phyloP scores from a whole-genome alignment of 2,888 invertebrate species.

The Ceramica pisi region DNA sequence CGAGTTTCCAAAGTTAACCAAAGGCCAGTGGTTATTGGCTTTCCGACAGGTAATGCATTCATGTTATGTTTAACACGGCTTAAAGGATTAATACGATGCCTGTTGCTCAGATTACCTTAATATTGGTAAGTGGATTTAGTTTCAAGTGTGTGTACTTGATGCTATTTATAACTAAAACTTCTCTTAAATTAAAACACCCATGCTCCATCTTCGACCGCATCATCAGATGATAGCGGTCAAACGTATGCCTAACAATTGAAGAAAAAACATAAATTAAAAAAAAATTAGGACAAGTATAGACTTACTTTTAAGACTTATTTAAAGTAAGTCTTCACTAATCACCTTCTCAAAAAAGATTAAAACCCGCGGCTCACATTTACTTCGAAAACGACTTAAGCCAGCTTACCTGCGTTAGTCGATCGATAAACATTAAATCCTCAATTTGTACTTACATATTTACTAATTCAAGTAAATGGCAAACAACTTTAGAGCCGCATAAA shows the following conservation, averaged over 20 bases:
- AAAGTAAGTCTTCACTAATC: constrained; percentile 27
- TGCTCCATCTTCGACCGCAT: no score
- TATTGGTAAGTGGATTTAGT: constrained; percentile 1
- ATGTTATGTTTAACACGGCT: constrained; percentile 22
- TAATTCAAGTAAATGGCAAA: constrained; percentile 79
- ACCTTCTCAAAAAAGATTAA: constrained; percentile 30
- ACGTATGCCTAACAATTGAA: no score
- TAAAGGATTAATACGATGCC: constrained; percentile 20
- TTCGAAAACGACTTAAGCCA: constrained; percentile 37
- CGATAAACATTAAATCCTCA: constrained; percentile 54
- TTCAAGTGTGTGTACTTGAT: not conserved
- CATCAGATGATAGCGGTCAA: no score
- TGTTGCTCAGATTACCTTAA: constrained; percentile 11
- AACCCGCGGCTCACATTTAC: constrained; percentile 22
- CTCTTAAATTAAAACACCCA: not conserved
- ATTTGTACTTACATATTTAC: constrained; percentile 64
- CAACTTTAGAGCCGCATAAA: constrained; percentile 79
- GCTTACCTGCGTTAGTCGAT: constrained; percentile 40
- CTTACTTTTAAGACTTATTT: not conserved
- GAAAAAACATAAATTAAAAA: no score
- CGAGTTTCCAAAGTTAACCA: constrained; percentile 54
- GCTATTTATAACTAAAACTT: not conserved
- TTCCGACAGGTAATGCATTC: constrained; percentile 37
- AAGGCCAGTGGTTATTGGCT: constrained; percentile 33
- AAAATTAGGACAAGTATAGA: not conserved